Conservation (phyloP, 2,113 vertebrate species). For the Indicator indicator region DNA sequence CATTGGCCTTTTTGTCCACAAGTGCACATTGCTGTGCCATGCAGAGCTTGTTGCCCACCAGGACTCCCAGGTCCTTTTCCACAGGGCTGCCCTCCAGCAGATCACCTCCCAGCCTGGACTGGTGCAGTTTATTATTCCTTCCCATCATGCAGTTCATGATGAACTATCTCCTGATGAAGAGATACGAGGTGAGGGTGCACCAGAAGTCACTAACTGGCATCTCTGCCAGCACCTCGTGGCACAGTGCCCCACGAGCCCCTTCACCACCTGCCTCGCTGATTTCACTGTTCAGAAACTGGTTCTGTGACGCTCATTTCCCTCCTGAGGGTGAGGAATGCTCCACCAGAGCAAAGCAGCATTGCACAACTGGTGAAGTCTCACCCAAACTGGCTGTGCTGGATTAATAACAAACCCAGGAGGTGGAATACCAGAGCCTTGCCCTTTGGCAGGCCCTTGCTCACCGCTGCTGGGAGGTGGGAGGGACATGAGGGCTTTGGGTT, state of each 20-base stretch:
- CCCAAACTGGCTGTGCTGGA: background rate
- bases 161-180: too few species aligned
- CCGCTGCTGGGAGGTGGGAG: background rate
- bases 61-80: too few species aligned
- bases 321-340: background rate
- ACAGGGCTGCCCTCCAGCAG: too few species aligned
- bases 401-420: background rate
- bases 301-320: background rate
- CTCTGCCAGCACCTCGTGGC: rapidly evolving
- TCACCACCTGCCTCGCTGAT: rapidly evolving
- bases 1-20: too few species aligned
- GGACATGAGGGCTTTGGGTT: background rate
- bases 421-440: background rate
- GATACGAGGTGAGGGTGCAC: background rate
- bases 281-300: background rate
- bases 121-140: too few species aligned
- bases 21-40: too few species aligned
- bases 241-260: background rate
- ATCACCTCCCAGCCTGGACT: too few species aligned
- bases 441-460: background rate
- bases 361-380: background rate
- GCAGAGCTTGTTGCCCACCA: too few species aligned
- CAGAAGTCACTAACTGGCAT: background rate
- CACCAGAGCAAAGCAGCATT: background rate
- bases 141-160: too few species aligned